A percentile compares a stretch with the other conserved stretches of the same genome.
These are phyloP conservation scores for Neotoxoptera formosana DNA, from an alignment of 1,140 invertebrate genomes.

Conservation along the genomic window DNA sequence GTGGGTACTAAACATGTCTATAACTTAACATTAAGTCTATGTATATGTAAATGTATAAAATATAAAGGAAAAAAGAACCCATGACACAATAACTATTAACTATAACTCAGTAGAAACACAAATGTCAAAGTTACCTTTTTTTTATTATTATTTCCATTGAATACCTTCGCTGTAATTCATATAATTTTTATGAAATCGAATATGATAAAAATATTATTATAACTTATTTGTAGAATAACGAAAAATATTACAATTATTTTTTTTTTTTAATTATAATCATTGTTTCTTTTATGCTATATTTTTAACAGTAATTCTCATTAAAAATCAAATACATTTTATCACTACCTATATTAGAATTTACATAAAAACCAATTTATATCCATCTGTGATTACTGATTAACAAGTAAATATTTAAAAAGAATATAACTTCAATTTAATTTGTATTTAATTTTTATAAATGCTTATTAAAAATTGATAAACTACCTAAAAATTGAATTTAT, in stretches of 20 bases:
- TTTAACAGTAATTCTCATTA: neutral
- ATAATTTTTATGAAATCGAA: neutral
- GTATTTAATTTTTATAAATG: neutral
- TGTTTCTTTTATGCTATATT: neutral
- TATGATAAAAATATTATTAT: neutral
- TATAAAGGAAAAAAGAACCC: neutral
- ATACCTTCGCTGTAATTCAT: neutral
- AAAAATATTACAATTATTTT: neutral
- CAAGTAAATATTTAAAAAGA: neutral
- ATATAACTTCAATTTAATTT: neutral
- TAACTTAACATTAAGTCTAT: neutral
- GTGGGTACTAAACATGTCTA: conserved; percentile 20
- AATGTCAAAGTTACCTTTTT: neutral
- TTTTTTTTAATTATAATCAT: neutral
- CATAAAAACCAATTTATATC: neutral
- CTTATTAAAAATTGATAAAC: neutral
- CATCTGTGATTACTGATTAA: neutral
- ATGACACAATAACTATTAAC: neutral
- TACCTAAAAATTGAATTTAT: neutral
- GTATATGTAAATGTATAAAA: neutral
- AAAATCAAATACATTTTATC: neutral
- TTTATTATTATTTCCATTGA: conserved; percentile 15
- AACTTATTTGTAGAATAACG: neutral
- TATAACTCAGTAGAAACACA: neutral
- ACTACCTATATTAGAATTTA: neutral